These are phyloP conservation scores for Rhegmatorhina hoffmannsi DNA, from an alignment of 2,113 vertebrate species.

Conservation along the genomic window DNA sequence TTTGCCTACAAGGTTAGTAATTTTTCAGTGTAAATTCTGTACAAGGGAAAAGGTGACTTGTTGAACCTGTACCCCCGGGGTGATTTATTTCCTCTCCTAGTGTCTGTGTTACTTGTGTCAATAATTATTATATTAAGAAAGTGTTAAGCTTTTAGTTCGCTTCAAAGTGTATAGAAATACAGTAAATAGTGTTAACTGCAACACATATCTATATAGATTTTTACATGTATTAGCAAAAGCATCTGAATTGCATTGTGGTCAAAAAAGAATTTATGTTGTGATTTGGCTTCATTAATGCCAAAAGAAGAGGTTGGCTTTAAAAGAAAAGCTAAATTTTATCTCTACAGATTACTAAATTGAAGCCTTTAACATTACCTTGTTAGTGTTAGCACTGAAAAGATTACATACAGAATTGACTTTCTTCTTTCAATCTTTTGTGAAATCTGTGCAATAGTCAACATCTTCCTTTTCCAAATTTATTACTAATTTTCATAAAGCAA, in stretches of 20 bases:
- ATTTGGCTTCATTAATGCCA: background rate
- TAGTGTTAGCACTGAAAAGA: background rate
- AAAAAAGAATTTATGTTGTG: background rate
- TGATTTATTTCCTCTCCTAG: background rate
- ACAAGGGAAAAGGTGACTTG: background rate
- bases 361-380: background rate
- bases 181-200: background rate
- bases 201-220: fast-evolving
- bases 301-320: background rate
- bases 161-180: background rate
- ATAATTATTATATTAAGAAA: background rate
- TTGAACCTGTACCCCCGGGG: background rate
- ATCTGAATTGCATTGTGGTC: background rate
- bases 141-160: background rate
- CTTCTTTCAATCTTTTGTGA: background rate
- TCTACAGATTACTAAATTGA: background rate
- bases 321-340: background rate
- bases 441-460: background rate
- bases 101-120: background rate
- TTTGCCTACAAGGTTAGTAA: constrained; percentile 91
- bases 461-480: background rate
- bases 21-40: background rate
- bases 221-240: background rate
- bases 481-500: background rate
- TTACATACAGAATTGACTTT: background rate